Conservation (phyloP, 1,140 invertebrate species). For the Drosophila ambigua region DNA sequence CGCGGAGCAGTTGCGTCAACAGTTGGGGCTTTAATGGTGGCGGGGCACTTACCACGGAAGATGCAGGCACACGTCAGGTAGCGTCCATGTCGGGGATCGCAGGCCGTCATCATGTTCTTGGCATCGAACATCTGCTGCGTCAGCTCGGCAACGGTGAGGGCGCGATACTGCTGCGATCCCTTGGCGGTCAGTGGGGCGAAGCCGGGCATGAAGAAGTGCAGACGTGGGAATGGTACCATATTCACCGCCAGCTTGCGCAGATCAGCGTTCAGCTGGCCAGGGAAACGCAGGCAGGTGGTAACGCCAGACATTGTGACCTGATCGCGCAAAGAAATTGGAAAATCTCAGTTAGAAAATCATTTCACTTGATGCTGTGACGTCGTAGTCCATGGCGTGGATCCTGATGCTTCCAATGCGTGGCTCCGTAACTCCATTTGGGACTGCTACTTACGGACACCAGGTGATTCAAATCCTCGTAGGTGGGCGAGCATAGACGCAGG, state of each 20-base stretch:
- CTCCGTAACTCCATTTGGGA: not conserved
- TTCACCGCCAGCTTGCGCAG: slow-evolving; percentile 97
- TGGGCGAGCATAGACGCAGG: slow-evolving; percentile 89
- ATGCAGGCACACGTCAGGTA: slow-evolving; percentile 97
- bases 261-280: slow-evolving; percentile 94
- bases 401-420: not conserved
- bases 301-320: slow-evolving; percentile 93
- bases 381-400: no score
- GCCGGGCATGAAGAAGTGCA: slow-evolving; percentile 99
- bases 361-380: not conserved
- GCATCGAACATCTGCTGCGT: slow-evolving; percentile 96
- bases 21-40: not conserved
- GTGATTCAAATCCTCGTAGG: slow-evolving; percentile 91
- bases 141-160: slow-evolving; percentile 94
- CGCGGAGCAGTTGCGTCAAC: no score
- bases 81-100: slow-evolving; percentile 95
- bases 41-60: slow-evolving; percentile 89
- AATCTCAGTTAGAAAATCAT: not conserved
- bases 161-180: slow-evolving; percentile 92
- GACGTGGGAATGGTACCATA: slow-evolving; percentile 98
- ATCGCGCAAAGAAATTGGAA: no score
- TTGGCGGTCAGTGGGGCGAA: slow-evolving; percentile 97
- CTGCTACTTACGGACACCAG: slow-evolving; percentile 87
- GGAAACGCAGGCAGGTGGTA: slow-evolving; percentile 93
- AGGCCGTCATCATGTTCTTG: slow-evolving; percentile 98